phyloP scores from a whole-genome alignment of 2,888 invertebrate species.

The Pandemis heparana region DNA sequence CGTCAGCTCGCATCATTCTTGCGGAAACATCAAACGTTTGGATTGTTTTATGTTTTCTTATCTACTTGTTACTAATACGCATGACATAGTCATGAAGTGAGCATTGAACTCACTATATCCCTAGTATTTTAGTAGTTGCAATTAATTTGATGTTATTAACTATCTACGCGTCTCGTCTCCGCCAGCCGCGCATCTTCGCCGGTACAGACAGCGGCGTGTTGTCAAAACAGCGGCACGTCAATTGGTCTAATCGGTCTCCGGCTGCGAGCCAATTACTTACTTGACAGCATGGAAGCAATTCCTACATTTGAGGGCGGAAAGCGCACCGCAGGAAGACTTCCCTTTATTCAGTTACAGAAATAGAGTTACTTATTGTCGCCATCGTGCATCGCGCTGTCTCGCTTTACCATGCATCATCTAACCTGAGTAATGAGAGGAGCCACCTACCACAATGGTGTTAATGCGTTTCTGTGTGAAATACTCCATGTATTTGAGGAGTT shows the following conservation, averaged over 20 bases:
- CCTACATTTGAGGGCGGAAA: slow-evolving; percentile 84
- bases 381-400: slow-evolving; percentile 22
- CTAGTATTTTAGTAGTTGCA: slow-evolving; percentile 19
- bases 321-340: slow-evolving; percentile 81
- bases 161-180: slow-evolving; percentile 23
- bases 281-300: slow-evolving; percentile 84
- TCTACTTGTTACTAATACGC: not conserved
- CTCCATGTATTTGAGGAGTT: not conserved
- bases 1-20: slow-evolving; percentile 20
- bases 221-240: slow-evolving; percentile 83
- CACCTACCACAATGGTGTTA: not conserved
- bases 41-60: slow-evolving; percentile 17
- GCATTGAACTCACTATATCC: slow-evolving; percentile 22
- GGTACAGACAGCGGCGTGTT: slow-evolving; percentile 63
- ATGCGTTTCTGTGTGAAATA: not conserved
- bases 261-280: slow-evolving; percentile 83
- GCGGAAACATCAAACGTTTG: slow-evolving; percentile 17
- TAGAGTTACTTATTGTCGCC: slow-evolving; percentile 49
- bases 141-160: slow-evolving; percentile 12
- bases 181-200: slow-evolving; percentile 22
- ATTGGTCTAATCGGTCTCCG: slow-evolving; percentile 82
- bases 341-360: slow-evolving; percentile 76
- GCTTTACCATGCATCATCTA: slow-evolving; percentile 28
- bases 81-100: slow-evolving; percentile 13
- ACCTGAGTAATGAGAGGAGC: slow-evolving; percentile 13